phyloP scores from a whole-genome alignment of 2,797 vertebrate species.

The Sarcoramphus papa region DNA sequence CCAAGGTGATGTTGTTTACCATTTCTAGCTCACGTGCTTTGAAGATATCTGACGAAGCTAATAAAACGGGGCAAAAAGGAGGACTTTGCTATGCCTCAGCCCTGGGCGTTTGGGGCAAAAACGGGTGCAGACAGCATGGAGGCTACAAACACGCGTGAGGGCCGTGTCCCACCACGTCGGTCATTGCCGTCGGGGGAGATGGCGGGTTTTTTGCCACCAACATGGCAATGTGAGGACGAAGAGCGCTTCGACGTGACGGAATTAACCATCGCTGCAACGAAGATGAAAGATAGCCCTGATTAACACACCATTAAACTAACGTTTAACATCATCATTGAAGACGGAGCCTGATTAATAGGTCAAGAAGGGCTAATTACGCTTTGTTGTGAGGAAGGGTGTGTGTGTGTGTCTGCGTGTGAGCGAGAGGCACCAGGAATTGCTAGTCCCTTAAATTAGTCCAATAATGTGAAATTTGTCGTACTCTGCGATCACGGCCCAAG shows the following conservation, averaged over 20 bases:
- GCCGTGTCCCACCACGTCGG: not conserved
- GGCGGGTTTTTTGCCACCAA: not conserved
- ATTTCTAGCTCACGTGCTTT: not conserved
- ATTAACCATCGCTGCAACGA: not conserved
- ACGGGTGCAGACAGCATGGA: accelerated
- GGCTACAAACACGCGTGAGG: not conserved
- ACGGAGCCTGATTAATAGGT: constrained; percentile 26
- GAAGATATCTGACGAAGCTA: not conserved
- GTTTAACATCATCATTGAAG: not conserved
- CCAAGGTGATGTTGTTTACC: not conserved
- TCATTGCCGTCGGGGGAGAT: accelerated
- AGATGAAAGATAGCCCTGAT: constrained; percentile 39
- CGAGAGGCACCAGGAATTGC: not conserved
- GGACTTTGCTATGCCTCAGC: not conserved
- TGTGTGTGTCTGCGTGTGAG: accelerated
- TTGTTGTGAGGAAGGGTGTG: constrained; percentile 1
- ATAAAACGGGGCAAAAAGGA: not conserved
- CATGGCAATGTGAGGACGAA: not conserved
- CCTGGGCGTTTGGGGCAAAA: not conserved
- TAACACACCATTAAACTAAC: not conserved
- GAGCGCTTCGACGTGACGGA: not conserved
- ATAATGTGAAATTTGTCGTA: not conserved
- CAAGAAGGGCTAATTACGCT: constrained; percentile 41
- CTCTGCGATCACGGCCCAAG: not conserved
- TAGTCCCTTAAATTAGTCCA: not conserved